Conservation (phyloP, 2,113 vertebrate species). For the Murina feae region DNA sequence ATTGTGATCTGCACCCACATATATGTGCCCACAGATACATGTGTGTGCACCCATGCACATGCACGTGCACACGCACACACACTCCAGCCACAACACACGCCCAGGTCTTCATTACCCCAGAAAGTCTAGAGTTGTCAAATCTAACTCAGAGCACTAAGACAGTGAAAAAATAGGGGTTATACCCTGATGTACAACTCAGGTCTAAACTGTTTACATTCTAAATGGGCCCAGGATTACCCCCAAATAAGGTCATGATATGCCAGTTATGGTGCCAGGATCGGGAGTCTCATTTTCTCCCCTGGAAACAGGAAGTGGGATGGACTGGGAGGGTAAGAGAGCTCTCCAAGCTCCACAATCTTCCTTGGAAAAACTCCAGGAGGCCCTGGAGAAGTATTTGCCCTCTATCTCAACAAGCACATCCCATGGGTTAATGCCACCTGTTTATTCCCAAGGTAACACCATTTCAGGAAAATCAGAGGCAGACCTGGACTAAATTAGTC, state of each 20-base stretch:
- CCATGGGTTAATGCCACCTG: not conserved
- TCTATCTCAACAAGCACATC: constrained; percentile 17
- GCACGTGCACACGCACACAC: not conserved
- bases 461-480: constrained; percentile 26
- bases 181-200: constrained; percentile 47
- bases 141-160: constrained; percentile 49
- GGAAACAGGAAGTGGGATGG: not conserved
- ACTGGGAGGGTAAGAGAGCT: not conserved
- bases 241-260: not conserved
- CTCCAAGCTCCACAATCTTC: not conserved
- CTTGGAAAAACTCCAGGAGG: not conserved
- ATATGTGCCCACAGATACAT: rapidly evolving
- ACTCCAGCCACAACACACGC: not conserved
- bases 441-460: not conserved
- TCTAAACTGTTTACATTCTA: not conserved
- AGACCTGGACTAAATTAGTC: constrained; percentile 27
- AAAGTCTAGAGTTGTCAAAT: constrained; percentile 64
- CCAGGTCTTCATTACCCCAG: constrained; percentile 36
- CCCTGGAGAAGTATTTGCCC: not conserved
- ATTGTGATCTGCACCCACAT: not conserved
- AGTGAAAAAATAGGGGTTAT: not conserved
- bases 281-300: not conserved
- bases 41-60: not conserved
- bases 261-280: not conserved
- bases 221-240: not conserved